A percentile compares a stretch with the other conserved stretches of the same genome.
phyloP scores from a whole-genome alignment of 2,888 invertebrate species.

The Macroteleia sp. region DNA sequence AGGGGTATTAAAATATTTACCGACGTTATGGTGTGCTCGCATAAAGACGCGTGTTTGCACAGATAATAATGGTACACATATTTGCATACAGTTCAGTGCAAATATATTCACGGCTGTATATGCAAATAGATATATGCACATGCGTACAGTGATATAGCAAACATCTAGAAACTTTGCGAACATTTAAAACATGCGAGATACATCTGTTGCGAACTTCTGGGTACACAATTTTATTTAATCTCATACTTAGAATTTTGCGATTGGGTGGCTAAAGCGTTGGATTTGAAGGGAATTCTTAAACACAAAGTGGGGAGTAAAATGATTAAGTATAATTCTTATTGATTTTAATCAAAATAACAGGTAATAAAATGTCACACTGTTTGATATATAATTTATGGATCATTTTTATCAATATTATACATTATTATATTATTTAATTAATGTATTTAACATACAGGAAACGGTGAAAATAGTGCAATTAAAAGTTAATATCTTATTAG shows the following conservation, averaged over 20 bases:
- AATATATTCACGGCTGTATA: slow-evolving; percentile 50
- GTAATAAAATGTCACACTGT: no score
- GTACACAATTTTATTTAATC: slow-evolving; percentile 12
- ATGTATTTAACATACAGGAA: no score
- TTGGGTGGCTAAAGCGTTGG: no score
- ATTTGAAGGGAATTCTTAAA: no score
- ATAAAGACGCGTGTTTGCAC: slow-evolving; percentile 48
- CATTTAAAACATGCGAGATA: slow-evolving; percentile 37
- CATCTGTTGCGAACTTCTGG: slow-evolving; percentile 34
- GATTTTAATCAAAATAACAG: no score
- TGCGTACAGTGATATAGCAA: slow-evolving; percentile 28
- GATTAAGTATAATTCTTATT: no score
- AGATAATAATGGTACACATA: slow-evolving; percentile 52
- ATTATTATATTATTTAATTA: no score
- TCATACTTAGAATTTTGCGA: slow-evolving; percentile 8
- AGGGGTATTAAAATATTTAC: slow-evolving; percentile 51
- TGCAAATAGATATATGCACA: slow-evolving; percentile 49
- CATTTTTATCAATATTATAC: no score
- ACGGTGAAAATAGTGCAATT: no score
- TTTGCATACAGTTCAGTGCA: slow-evolving; percentile 50
- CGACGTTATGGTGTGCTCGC: slow-evolving; percentile 36
- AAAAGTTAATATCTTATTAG: no score
- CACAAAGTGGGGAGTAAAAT: no score
- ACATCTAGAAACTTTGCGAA: slow-evolving; percentile 36
- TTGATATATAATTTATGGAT: no score